Percentiles rank a stretch among this genome's conserved stretches.
These are phyloP conservation scores for Palloptera scutellata DNA, from an alignment of 2,888 invertebrate genomes.

Conservation along the genomic window DNA sequence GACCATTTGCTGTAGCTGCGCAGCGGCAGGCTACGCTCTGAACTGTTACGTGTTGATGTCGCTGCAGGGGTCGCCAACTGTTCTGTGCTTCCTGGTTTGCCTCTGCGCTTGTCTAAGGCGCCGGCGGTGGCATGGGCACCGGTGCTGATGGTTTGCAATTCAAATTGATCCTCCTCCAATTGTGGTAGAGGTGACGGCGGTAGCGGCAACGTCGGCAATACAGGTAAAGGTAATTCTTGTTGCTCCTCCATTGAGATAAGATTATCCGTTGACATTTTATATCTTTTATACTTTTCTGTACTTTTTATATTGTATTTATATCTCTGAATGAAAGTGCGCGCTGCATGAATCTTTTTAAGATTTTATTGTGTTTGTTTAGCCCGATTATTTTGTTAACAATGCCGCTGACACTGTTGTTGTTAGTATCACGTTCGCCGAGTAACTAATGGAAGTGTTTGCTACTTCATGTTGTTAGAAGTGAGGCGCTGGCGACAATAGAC, in stretches of 20 bases:
- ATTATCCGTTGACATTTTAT: conserved; percentile 34
- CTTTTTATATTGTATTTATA: too few species aligned
- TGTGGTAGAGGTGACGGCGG: conserved; percentile 14
- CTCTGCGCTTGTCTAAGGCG: too few species aligned
- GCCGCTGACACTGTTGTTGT: conserved; percentile 11
- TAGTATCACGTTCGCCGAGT: conserved; percentile 22
- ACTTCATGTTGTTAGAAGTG: conserved; percentile 5
- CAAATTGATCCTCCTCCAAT: conserved; percentile 18
- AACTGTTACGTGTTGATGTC: conserved; percentile 56
- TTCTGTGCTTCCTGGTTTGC: background rate
- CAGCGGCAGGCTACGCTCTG: conserved; percentile 58
- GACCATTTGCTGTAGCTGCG: conserved; percentile 68
- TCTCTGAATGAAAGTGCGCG: conserved; percentile 4
- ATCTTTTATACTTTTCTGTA: background rate
- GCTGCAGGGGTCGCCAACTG: background rate
- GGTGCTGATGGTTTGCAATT: conserved; percentile 8
- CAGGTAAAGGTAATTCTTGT: conserved; percentile 27
- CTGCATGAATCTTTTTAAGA: conserved; percentile 3
- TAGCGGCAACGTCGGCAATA: conserved; percentile 38
- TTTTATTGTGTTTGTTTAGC: background rate
- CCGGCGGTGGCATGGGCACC: conserved; percentile 13
- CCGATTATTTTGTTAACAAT: background rate
- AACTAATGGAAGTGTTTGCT: conserved; percentile 27
- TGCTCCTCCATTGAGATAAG: conserved; percentile 27
- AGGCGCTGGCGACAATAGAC: background rate